Conservation (phyloP, 2,888 invertebrate species). For the Myathropa florea region DNA sequence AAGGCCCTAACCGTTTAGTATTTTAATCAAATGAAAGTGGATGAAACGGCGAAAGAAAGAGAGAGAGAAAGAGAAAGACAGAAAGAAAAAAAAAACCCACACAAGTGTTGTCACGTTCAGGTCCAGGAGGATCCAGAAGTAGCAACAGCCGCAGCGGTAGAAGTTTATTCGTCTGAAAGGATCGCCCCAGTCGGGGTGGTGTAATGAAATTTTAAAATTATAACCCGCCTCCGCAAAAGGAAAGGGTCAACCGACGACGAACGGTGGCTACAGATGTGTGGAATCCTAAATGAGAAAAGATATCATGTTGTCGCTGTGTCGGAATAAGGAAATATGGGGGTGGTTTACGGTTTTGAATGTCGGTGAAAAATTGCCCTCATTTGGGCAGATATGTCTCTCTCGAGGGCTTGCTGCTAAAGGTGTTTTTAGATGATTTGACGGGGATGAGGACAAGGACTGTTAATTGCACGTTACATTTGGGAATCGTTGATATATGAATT, state of each 20-base stretch:
- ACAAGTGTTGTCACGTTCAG: conserved; percentile 11
- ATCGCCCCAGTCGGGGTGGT: not conserved
- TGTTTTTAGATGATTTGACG: not conserved
- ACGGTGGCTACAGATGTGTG: not conserved
- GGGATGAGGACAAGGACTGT: not conserved
- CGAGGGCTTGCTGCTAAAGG: not conserved
- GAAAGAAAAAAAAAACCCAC: not conserved
- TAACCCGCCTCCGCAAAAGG: not conserved
- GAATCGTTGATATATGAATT: not conserved
- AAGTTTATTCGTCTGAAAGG: conserved; percentile 8
- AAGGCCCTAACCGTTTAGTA: conserved; percentile 25
- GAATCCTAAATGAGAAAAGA: conserved; percentile 12
- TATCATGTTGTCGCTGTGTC: conserved; percentile 10
- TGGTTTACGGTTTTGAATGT: not conserved
- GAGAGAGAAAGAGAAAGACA: not conserved
- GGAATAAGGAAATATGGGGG: not conserved
- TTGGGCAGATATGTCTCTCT: not conserved
- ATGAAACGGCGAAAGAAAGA: not conserved
- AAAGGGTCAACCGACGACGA: not conserved
- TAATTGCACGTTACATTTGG: not conserved
- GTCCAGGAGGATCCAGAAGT: not conserved
- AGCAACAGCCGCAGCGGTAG: not conserved
- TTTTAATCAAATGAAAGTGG: conserved; percentile 34
- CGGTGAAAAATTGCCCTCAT: not conserved
- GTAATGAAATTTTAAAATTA: conserved; percentile 28